Base-by-base conservation (phyloP, 2,888 invertebrate species). In the Anorthoa munda region DNA sequence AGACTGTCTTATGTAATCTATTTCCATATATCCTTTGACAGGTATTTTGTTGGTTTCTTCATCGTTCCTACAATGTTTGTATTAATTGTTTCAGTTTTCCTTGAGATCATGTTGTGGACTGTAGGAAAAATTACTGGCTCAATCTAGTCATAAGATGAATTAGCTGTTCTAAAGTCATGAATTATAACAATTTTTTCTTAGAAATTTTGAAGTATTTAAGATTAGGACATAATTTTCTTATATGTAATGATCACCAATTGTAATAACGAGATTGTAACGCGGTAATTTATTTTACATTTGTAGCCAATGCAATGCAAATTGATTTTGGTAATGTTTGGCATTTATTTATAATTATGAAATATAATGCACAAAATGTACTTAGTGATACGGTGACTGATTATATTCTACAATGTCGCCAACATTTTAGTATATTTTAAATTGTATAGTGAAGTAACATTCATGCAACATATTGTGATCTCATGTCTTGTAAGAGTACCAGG, bases 81-180 rank as follows among this genome's bases (percentile, higher is more conserved):
- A 95, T 94, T 93, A 91, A 92, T 94, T 94, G 94, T 91, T 94
- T 95, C 94, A 94, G 94, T 91, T 94, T 94, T 94, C 93, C 93
- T 93, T 92, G 87, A 87, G 89, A 89, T 88, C 89, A 90, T 87
- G 88, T 87, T 90, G 90, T 91, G 92, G 91, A 93, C 93, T 92
- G 90, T 93, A 88, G 90, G 91, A 91, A 92, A 90, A 92, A 90
- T 90, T 90, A 94, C 95, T 96, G 96, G 95, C 96, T 96, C 96
- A 96, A 96, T 96, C 96, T 96, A 96, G 96, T 96, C 96, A 96
- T 96, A 96, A 96, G 96, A 95, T 95, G 94, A 95, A 95, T 95
- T 93, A 94, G 93, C 93, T 93, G 92, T 94, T 94, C 91, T 91
- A 91, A 93, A 92, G 93, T 94, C 94, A 93, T 90, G 89, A 93